Conservation (phyloP, 2,113 vertebrate genomes). For the Dipodomys merriami region DNA sequence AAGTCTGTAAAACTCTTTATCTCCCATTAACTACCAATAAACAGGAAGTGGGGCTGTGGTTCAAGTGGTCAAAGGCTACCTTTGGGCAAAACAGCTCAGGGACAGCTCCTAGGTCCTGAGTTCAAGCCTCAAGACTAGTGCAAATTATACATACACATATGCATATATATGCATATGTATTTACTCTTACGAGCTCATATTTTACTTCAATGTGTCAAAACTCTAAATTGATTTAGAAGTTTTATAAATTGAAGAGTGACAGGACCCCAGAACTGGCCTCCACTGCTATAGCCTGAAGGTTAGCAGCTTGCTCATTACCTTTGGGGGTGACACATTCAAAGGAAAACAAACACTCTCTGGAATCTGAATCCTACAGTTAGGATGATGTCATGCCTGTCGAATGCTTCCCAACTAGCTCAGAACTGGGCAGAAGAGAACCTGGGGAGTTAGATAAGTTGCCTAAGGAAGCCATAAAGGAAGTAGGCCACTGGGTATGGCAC, state of each 20-base stretch:
- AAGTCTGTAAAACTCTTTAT: too few species aligned
- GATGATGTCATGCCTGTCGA: conserved; percentile 49
- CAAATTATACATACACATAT: too few species aligned
- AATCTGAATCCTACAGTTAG: neutral
- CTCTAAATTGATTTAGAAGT: conserved; percentile 26
- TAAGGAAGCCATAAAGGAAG: neutral
- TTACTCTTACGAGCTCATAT: neutral
- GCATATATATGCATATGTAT: too few species aligned
- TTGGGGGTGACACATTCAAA: conserved; percentile 20
- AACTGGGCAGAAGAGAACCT: neutral
- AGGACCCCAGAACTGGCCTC: neutral
- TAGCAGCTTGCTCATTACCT: neutral
- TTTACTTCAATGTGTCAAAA: neutral
- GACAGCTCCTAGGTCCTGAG: too few species aligned
- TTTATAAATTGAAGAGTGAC: conserved; percentile 3
- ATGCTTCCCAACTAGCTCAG: conserved; percentile 2
- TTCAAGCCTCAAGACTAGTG: too few species aligned
- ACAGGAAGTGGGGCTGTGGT: too few species aligned
- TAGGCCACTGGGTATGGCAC: neutral
- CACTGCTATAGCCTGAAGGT: neutral
- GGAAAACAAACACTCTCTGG: conserved; percentile 43
- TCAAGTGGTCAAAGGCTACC: too few species aligned
- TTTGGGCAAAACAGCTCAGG: too few species aligned
- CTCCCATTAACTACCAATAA: too few species aligned
- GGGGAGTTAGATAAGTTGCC: neutral